Evolutionary conservation across 1,140 invertebrate genomes (phyloP), one percentile per base, ranked within the genome.

Genomic region (Drosophila leontia): DNA sequence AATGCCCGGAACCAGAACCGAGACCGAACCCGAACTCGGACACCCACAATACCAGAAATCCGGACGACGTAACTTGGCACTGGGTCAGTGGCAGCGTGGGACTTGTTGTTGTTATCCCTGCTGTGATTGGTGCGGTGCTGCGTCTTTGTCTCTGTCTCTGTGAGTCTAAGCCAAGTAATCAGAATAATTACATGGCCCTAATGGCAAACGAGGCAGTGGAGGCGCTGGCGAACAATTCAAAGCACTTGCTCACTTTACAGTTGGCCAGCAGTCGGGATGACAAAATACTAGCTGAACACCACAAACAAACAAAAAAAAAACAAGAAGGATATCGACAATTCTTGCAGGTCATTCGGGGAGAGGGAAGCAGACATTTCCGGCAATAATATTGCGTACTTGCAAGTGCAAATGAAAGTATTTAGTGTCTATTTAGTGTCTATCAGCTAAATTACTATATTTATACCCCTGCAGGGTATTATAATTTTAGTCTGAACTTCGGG

Each of bases 121-220:
- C 58, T 67, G 41, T 65, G 63, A 62, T 69, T 86, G 58, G 56
- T 79, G 67, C 39, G 60, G 55, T 44, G 55, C 55, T 45, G 41
- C 48, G 23, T 61, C 65, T 69, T 51, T 42, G 39, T 15, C 51
- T 19, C 34, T 55, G 51, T 9, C 32, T 37, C 67, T 70, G 57
- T 23, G 48, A 45, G 63, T 76, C 79, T 83, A 53, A 47, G 69
- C 68, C 78, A 74, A 90, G 85, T 82, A 88, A 88, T 88, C 85
- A 88, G 85, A 85, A 88, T 88, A 88, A 88, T 88, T 88, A 90
- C 84, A 78, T 68, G 81, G 75, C 69, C 74, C 65, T 88, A 85
- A 88, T 88, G 85, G 81, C 68, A 51, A 60, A 37, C 65, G 45
- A 56, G 62, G 56, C 64, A 59, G 72, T 8, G 72, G 79, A 61